A percentile compares a stretch with the other conserved stretches of the same genome.
These are phyloP conservation scores for Salmo trutta DNA, from an alignment of 2,797 vertebrate genomes.

Conservation along the genomic window DNA sequence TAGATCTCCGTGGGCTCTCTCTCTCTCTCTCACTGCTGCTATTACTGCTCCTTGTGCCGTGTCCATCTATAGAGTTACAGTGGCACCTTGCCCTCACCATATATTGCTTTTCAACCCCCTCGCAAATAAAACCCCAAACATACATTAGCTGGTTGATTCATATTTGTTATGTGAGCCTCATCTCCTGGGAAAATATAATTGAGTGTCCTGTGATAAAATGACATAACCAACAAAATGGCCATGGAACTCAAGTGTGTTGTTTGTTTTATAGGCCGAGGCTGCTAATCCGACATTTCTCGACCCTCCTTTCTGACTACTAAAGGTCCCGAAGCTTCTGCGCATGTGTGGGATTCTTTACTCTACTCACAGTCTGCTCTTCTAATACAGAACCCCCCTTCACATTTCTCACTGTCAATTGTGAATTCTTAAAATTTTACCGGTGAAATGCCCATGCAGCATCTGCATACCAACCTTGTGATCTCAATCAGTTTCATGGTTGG, in stretches of 20 bases:
- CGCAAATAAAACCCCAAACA: conserved; percentile 31
- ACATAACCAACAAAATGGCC: conserved; percentile 8
- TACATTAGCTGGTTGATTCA: neutral
- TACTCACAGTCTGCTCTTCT: no score
- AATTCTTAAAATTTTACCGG: no score
- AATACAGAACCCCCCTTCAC: no score
- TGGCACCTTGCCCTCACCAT: conserved; percentile 25
- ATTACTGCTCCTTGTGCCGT: conserved; percentile 54
- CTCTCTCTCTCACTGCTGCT: conserved; percentile 52
- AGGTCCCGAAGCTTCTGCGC: no score
- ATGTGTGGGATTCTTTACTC: no score
- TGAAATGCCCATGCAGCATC: no score
- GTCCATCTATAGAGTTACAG: conserved; percentile 29
- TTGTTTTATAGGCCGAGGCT: neutral
- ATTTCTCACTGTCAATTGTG: no score
- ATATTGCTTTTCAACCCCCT: neutral
- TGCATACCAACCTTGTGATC: no score
- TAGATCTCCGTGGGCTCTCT: conserved; percentile 28
- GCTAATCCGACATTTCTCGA: no score
- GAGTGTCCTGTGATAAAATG: neutral
- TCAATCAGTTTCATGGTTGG: no score
- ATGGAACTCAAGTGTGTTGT: neutral
- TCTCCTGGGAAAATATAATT: neutral
- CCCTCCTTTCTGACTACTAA: no score
- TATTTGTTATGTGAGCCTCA: neutral